A percentile compares a stretch with the other conserved stretches of the same genome.
phyloP scores from a whole-genome alignment of 2,113 vertebrate species.

The Apteryx mantelli region DNA sequence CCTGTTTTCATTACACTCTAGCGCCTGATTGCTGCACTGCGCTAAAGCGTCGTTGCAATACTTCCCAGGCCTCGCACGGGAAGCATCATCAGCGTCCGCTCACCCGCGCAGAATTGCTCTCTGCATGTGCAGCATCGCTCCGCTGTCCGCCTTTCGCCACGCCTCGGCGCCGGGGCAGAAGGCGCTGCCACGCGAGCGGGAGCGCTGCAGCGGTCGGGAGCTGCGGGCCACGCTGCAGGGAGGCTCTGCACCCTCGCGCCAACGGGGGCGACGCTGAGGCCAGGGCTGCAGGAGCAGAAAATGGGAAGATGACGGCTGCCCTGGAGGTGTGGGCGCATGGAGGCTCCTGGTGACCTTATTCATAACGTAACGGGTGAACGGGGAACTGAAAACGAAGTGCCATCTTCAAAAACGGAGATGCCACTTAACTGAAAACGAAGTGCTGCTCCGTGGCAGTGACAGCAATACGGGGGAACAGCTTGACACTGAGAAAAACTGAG shows the following conservation, averaged over 20 bases:
- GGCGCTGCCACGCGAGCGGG: background rate
- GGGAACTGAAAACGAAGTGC: background rate
- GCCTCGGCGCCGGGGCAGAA: accelerated
- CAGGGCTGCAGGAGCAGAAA: background rate
- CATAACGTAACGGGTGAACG: background rate
- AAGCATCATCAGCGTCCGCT: background rate
- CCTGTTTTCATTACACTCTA: constrained; percentile 16
- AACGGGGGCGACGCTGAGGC: accelerated
- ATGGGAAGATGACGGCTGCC: background rate
- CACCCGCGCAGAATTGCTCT: background rate
- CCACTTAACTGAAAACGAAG: background rate
- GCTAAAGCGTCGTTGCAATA: background rate
- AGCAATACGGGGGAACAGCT: background rate
- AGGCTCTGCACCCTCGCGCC: background rate
- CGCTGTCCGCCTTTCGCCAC: background rate
- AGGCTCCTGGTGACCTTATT: background rate
- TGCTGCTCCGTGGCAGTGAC: accelerated
- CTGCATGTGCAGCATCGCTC: background rate
- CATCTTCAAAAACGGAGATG: background rate
- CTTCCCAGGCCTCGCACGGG: background rate
- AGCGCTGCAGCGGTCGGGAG: background rate
- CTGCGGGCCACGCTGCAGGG: background rate
- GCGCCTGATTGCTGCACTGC: constrained; percentile 17
- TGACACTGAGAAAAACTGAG: background rate
- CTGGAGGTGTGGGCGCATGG: background rate